Evolutionary conservation across 2,113 vertebrate species (phyloP), one percentile per base, ranked within the genome.

Genomic region (Seriola dumerili): DNA sequence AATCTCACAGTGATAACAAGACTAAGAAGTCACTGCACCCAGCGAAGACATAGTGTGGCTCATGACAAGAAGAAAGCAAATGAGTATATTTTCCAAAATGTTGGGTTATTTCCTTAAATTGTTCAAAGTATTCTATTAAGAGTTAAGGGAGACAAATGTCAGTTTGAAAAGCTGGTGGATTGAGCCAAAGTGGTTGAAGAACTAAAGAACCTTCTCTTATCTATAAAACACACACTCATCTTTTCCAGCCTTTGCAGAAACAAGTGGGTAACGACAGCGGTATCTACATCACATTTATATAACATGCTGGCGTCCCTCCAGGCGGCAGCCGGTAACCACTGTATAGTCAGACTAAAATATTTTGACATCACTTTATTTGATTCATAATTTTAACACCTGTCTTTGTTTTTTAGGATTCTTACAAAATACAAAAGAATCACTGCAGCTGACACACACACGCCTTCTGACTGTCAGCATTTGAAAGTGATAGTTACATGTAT

Each of bases 371-470:
- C n/a, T 66, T 29, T 17, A 66, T 68, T 48, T 17, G 9, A 19
- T 29, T 32, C 8, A 50, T 25, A 13, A 21, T 70, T 70, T 8
- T 29, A 46, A 38, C 10, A 38, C 10, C 21, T 54, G 36, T 44
- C 42, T 57, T 42, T 38, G 52, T 52, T 38, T n/a, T 42, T 42
- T 9, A 42, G 40, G 40, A 10, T 42, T 42, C 8, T 42, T 42
- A n/a, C 63, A 64, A 40, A 71, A 63, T 48, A n/a, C 10, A 14
- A 25, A 23, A 70, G 46, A 81, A 54, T 72, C 55, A 23, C 5
- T 34, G 10, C 21, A 42, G 52, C n/a, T 40, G 44, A 75, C 76
- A 55, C 66, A 83, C 1, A 11, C 32, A 36, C 29, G 67, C 32
- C 11, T 55, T 40, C 12, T 42, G 25, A 69, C n/a, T 61, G 42